phyloP scores from a whole-genome alignment of 1,140 invertebrate genomes.

The Orchestia grillus region DNA sequence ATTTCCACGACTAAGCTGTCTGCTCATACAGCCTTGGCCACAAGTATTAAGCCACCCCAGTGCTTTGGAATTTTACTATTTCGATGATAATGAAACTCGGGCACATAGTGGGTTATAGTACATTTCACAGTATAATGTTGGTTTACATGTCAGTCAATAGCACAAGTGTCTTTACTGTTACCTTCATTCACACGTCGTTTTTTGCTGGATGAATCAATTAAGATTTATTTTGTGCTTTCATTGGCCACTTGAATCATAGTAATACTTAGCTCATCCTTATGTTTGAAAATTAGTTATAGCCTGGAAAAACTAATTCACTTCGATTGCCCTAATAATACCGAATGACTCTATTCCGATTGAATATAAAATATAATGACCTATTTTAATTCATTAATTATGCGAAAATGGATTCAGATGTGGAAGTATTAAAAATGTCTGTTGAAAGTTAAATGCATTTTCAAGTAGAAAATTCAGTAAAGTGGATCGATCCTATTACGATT shows the following conservation, averaged over 20 bases:
- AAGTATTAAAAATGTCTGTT: neutral
- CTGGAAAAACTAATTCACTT: neutral
- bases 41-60: too few species aligned
- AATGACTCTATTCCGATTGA: neutral
- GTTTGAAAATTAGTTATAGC: neutral
- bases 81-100: too few species aligned
- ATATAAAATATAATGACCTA: neutral
- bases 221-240: neutral
- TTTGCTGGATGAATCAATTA: too few species aligned
- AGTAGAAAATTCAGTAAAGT: neutral
- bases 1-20: too few species aligned
- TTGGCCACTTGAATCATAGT: neutral
- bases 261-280: neutral
- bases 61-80: too few species aligned
- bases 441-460: neutral
- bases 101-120: too few species aligned
- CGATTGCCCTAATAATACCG: neutral
- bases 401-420: neutral
- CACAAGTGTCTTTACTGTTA: too few species aligned
- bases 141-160: too few species aligned
- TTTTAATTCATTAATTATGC: neutral
- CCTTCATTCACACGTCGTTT: too few species aligned
- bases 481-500: too few species aligned
- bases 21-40: too few species aligned
- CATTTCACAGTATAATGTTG: too few species aligned